Conservation (phyloP, 2,113 vertebrate species). For the Dissostichus mawsoni region DNA sequence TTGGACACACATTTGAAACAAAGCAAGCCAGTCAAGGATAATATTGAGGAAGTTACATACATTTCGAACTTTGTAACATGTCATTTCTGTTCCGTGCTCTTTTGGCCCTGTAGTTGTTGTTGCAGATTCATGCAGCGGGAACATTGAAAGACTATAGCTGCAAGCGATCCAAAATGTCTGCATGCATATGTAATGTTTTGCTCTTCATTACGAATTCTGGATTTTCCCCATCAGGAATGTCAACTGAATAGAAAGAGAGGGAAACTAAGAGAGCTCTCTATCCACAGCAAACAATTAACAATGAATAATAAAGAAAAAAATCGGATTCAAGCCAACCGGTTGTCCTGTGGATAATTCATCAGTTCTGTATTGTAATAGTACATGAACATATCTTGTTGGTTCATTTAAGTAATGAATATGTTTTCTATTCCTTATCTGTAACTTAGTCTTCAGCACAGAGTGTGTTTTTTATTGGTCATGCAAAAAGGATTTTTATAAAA, state of each 20-base stretch:
- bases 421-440: conserved; percentile 27
- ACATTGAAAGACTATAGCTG: conserved; percentile 64
- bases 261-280: conserved; percentile 76
- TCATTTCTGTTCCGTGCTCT: conserved; percentile 72
- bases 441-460: conserved; percentile 31
- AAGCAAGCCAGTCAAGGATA: conserved; percentile 85
- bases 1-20: conserved; percentile 85
- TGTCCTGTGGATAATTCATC: conserved; percentile 55
- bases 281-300: conserved; percentile 80
- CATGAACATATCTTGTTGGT: conserved; percentile 41
- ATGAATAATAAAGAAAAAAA: conserved; percentile 74
- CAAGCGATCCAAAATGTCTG: conserved; percentile 72
- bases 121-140: conserved; percentile 62
- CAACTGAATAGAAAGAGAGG: conserved; percentile 70
- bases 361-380: conserved; percentile 34
- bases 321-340: conserved; percentile 41
- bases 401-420: conserved; percentile 13
- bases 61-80: conserved; percentile 77
- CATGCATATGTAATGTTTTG: conserved; percentile 80
- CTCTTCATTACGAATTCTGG: conserved; percentile 82
- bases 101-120: conserved; percentile 47
- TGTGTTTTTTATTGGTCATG: not conserved
- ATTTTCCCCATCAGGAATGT: conserved; percentile 81
- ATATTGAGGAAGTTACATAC: conserved; percentile 86
- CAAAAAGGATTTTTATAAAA: conserved; percentile 15